Evolutionary conservation across 2,888 invertebrate genomes (phyloP).

Genomic region (Drosophila cyrtoloma): DNA sequence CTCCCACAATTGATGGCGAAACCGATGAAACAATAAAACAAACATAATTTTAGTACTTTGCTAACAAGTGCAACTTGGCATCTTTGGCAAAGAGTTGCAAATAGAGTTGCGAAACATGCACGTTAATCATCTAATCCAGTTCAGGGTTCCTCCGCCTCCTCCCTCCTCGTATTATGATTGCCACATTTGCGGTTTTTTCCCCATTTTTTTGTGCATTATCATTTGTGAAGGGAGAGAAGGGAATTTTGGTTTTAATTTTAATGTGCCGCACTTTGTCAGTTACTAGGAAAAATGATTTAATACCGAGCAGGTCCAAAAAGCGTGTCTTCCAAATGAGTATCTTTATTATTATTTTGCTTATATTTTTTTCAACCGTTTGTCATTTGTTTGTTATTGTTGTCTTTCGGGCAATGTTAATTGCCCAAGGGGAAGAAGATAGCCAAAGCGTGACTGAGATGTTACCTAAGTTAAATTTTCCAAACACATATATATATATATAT

Average conservation of each 20-base stretch:
- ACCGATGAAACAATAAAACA: conserved; percentile 15
- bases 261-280: conserved; percentile 24
- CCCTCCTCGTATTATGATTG: conserved; percentile 25
- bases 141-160: conserved; percentile 37
- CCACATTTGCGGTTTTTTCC: conserved; percentile 35
- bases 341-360: conserved; percentile 10
- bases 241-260: conserved; percentile 19
- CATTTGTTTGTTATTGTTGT: conserved; percentile 19
- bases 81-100: conserved; percentile 45
- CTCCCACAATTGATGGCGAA: conserved; percentile 70
- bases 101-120: conserved; percentile 45
- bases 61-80: conserved; percentile 33
- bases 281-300: conserved; percentile 61
- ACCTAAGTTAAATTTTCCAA: conserved; percentile 65
- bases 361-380: conserved; percentile 1
- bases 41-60: conserved; percentile 37
- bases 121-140: conserved; percentile 67
- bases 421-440: conserved; percentile 62
- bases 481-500: neutral
- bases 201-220: conserved; percentile 55
- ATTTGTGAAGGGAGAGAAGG: conserved; percentile 51
- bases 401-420: conserved; percentile 68
- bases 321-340: conserved; percentile 26
- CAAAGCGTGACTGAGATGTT: conserved; percentile 77
- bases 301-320: conserved; percentile 33